phyloP scores from a whole-genome alignment of 2,888 invertebrate genomes.

The Chrysolina haemoptera region DNA sequence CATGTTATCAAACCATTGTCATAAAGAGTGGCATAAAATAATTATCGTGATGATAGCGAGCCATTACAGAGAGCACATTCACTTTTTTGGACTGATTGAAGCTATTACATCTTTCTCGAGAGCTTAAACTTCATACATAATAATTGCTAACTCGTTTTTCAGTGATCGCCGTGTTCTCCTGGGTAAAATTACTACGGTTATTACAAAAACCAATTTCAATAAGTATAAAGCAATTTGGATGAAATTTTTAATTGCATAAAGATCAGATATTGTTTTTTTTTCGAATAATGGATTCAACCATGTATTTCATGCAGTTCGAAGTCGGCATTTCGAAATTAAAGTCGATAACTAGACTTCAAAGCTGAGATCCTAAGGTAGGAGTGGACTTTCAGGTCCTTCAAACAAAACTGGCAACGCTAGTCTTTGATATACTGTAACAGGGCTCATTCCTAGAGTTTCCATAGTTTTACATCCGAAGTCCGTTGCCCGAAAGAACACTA shows the following conservation, averaged over 20 bases:
- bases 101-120: constrained; percentile 27
- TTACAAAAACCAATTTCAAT: not conserved
- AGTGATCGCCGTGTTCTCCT: not conserved
- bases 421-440: no score
- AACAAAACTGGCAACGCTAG: no score
- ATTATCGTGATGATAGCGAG: constrained; percentile 30
- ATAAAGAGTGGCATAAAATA: constrained; percentile 19
- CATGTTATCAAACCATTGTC: constrained; percentile 7
- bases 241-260: not conserved
- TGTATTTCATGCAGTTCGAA: no score
- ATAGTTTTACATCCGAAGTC: no score
- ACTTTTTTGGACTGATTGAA: constrained; percentile 37
- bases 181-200: not conserved
- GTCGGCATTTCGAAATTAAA: no score
- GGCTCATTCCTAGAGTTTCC: no score
- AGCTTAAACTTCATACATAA: not conserved
- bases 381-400: no score
- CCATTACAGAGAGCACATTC: constrained; percentile 31
- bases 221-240: not conserved
- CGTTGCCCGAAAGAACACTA: no score
- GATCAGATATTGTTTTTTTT: not conserved
- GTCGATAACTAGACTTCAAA: no score
- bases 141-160: not conserved
- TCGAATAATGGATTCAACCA: no score
- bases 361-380: no score